A percentile compares a stretch with the other conserved stretches of the same genome.
Conservation (phyloP, 2,113 vertebrate genomes). For the Pyrgilauda ruficollis region DNA sequence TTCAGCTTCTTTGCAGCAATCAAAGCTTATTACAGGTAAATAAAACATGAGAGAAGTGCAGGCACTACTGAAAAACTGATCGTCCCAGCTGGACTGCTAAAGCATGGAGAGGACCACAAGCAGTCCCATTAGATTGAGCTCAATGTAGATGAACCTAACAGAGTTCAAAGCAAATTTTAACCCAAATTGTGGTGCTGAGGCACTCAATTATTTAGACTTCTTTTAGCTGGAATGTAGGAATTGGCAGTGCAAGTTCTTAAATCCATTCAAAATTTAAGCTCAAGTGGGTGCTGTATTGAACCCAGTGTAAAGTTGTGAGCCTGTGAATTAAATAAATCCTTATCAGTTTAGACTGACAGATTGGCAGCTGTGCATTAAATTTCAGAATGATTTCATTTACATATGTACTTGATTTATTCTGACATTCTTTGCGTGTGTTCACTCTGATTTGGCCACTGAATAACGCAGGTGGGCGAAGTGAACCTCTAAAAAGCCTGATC, state of each 20-base stretch:
- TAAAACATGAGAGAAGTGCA: neutral
- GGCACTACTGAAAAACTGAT: neutral
- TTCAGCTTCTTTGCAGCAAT: slow-evolving; percentile 20
- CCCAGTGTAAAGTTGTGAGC: neutral
- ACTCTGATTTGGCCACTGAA: neutral
- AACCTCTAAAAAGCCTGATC: neutral
- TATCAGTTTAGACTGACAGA: neutral
- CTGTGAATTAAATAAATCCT: neutral
- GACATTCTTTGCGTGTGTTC: neutral
- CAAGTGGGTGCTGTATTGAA: neutral
- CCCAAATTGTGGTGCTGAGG: neutral
- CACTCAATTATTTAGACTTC: neutral
- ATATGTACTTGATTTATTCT: neutral
- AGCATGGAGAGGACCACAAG: neutral
- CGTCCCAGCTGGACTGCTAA: neutral
- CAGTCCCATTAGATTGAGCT: neutral
- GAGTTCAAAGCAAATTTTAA: neutral
- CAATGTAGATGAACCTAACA: neutral
- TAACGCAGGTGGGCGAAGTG: neutral
- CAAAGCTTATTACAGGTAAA: neutral
- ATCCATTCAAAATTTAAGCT: neutral
- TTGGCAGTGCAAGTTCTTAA: neutral
- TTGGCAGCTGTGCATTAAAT: neutral
- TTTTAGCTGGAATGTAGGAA: neutral
- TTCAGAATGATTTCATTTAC: neutral